These are phyloP conservation scores for Cheirogaleus medius DNA, from an alignment of 2,113 vertebrate genomes.

Conservation along the genomic window DNA sequence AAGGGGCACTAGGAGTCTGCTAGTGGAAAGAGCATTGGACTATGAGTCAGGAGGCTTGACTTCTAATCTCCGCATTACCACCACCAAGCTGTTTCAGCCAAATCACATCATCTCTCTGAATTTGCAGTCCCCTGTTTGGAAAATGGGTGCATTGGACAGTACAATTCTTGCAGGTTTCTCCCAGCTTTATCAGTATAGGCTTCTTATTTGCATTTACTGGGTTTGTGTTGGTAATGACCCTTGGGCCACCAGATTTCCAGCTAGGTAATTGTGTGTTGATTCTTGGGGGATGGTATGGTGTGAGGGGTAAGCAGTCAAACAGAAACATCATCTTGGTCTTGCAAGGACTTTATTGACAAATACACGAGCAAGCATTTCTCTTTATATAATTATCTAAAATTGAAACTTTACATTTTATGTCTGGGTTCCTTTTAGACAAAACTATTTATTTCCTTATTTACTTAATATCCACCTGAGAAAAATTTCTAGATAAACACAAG, in stretches of 20 bases:
- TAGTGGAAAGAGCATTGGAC: background rate
- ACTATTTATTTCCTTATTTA: background rate
- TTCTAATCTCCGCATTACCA: background rate
- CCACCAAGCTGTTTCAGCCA: background rate
- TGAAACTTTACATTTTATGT: background rate
- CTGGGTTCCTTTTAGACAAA: background rate
- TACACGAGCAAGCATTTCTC: background rate
- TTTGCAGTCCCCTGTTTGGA: background rate
- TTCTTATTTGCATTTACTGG: background rate
- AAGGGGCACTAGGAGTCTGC: background rate
- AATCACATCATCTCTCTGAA: background rate
- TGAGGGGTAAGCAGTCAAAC: background rate
- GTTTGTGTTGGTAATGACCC: background rate
- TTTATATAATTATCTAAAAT: constrained; percentile 1
- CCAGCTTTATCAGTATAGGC: background rate
- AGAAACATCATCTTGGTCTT: background rate
- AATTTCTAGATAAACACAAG: background rate
- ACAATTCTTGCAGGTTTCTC: background rate
- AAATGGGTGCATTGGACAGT: background rate
- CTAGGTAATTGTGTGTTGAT: background rate
- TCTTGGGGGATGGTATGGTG: background rate
- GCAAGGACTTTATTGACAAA: background rate
- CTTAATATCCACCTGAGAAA: background rate
- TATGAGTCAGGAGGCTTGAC: background rate
- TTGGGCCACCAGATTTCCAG: background rate